Evolutionary conservation across 2,888 invertebrate genomes (phyloP).

Genomic region (Hydrotaea cyrtoneurina): DNA sequence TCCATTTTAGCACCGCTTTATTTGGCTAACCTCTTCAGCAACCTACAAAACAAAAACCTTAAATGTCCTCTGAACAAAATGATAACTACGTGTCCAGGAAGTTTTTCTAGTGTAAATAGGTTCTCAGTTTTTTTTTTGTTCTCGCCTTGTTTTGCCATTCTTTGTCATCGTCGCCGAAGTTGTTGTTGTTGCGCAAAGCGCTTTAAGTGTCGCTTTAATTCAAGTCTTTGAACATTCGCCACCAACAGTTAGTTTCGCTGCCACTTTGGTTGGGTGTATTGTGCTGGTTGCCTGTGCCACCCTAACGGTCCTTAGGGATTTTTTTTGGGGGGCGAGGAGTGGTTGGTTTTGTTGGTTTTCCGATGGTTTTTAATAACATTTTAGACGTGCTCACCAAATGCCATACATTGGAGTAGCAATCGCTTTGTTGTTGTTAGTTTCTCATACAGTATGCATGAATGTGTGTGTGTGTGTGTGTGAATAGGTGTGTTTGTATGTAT

Average conservation of each 20-base stretch:
- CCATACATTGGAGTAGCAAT: neutral
- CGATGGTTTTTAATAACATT: slow-evolving; percentile 48
- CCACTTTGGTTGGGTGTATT: slow-evolving; percentile 10
- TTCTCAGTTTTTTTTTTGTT: neutral
- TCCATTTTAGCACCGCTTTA: neutral
- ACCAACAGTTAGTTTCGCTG: neutral
- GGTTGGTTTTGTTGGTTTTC: neutral
- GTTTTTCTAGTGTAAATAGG: slow-evolving; percentile 20
- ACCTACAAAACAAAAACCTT: slow-evolving; percentile 23
- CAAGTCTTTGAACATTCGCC: slow-evolving; percentile 4
- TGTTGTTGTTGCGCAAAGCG: neutral
- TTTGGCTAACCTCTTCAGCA: neutral
- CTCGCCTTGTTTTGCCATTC: neutral
- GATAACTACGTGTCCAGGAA: slow-evolving; percentile 48
- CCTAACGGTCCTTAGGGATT: slow-evolving; percentile 8
- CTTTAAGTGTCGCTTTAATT: slow-evolving; percentile 45
- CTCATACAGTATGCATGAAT: neutral
- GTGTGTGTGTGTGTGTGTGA: neutral
- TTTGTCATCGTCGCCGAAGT: neutral
- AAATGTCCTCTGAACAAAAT: slow-evolving; percentile 51
- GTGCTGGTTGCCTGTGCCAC: neutral
- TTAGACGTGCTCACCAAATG: slow-evolving; percentile 35
- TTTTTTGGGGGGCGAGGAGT: neutral
- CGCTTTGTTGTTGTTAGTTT: neutral
- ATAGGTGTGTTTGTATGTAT: no score